phyloP scores from a whole-genome alignment of 2,888 invertebrate genomes.

The Melieria crassipennis region DNA sequence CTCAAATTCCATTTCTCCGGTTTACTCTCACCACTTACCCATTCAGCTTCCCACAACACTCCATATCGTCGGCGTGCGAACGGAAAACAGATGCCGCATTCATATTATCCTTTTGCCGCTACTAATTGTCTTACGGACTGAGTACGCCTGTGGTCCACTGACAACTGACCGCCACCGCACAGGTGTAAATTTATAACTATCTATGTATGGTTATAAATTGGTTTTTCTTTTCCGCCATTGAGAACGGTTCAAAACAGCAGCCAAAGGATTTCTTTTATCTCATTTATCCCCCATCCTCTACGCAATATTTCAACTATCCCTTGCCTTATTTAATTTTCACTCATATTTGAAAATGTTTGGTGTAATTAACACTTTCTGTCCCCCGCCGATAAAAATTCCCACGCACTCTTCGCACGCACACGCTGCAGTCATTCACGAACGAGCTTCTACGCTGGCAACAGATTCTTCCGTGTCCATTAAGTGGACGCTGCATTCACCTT shows the following conservation, averaged over 20 bases:
- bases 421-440: background rate
- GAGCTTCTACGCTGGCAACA: constrained; percentile 11
- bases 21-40: no score
- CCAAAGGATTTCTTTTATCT: constrained; percentile 45
- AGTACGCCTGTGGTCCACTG: background rate
- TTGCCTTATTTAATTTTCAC: constrained; percentile 21
- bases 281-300: constrained; percentile 5
- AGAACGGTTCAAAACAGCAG: constrained; percentile 28
- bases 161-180: constrained; percentile 33
- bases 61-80: no score
- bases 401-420: constrained; percentile 44
- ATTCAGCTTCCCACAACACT: no score
- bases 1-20: no score
- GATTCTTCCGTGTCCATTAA: constrained; percentile 24
- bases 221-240: constrained; percentile 28
- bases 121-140: background rate
- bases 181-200: constrained; percentile 51
- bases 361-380: constrained; percentile 55
- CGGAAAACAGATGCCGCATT: no score
- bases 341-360: constrained; percentile 32
- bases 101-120: no score
- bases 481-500: constrained; percentile 8
- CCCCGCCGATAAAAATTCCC: constrained; percentile 47
- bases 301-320: background rate
- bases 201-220: constrained; percentile 28